Percentiles rank a stretch among this genome's conserved stretches.
Evolutionary conservation across 2,888 invertebrate species (phyloP).

Genomic region (Ditula angustiorana): DNA sequence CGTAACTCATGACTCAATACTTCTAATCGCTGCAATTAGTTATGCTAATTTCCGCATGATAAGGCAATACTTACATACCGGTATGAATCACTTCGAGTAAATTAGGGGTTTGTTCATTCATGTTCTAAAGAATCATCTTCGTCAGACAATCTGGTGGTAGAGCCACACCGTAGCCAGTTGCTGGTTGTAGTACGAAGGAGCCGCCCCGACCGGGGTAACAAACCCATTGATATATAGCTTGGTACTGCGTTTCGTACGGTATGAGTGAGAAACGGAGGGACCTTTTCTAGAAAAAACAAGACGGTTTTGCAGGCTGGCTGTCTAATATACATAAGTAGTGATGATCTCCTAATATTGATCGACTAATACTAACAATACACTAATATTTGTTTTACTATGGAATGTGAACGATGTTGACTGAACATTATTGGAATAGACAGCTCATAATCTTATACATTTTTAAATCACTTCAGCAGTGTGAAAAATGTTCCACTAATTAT

Average conservation of each 20-base stretch:
- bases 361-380: neutral
- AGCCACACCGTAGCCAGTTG: too few relatives aligned
- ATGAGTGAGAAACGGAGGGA: too few relatives aligned
- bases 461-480: too few relatives aligned
- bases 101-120: neutral
- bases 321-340: neutral
- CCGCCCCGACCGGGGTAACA: too few relatives aligned
- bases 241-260: too few relatives aligned
- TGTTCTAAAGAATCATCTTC: neutral
- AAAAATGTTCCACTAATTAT: too few relatives aligned
- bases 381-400: constrained; percentile 6
- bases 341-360: too few relatives aligned
- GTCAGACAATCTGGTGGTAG: too few relatives aligned
- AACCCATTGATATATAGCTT: too few relatives aligned
- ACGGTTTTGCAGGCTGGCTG: neutral
- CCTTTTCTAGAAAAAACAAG: too few relatives aligned
- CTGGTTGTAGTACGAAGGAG: too few relatives aligned
- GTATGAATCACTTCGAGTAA: neutral
- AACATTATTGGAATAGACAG: neutral
- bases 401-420: neutral
- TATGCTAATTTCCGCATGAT: neutral
- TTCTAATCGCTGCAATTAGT: neutral
- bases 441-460: neutral
- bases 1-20: neutral
- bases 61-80: neutral